Base-by-base conservation (phyloP, 1,140 invertebrate genomes). In the Brevipalpus yothersi region DNA sequence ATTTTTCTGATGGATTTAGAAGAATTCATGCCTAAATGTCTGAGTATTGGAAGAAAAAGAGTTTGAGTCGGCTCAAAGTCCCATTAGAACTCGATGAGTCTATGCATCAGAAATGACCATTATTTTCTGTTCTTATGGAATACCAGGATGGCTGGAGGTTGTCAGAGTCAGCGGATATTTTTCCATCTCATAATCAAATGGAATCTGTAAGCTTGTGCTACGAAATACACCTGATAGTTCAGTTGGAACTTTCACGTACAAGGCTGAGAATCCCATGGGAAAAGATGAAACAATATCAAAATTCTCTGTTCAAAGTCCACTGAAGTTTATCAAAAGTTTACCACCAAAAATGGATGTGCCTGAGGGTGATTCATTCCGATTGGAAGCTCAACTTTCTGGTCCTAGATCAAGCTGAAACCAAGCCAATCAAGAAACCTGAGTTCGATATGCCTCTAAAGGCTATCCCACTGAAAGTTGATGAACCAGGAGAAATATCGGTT, bases 251-350 rank as follows among this genome's bases (percentile, higher is more conserved):
- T 73, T 72, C 60, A 56, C 56, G 69, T 78, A 94, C 66, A 80
- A 88, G 58, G 80, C 96, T 58, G 84, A 82, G 68, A 95, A 97
- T 69, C 81, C 82, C 59, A 83, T 94, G 68, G 93, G 93, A 60
- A 84, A 89, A 71, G 91, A 95, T 13, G 23, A 21, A 13, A 55
- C 53, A 2, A 39, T 7, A 13, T 21, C 23, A 13, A 15, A 31
- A 2, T 8, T 55, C 1, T 58, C 79, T 9, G 82, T 88, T n/a
- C 79, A 81, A 64, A 60, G 59, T 56, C 63, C 41, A 42, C 40
- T 15, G 12, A 42, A 58, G 13, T 5, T 31, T 39, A 17, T 21
- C 40, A 43, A 56, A 56, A 31, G 41, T 17, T 56, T 56, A 31
- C 41, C 54, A 11, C 13, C 15, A 2, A 42, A 31, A 31, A 9